These are phyloP conservation scores for Malthinus flaveolus DNA, from an alignment of 2,888 invertebrate species.

Conservation along the genomic window DNA sequence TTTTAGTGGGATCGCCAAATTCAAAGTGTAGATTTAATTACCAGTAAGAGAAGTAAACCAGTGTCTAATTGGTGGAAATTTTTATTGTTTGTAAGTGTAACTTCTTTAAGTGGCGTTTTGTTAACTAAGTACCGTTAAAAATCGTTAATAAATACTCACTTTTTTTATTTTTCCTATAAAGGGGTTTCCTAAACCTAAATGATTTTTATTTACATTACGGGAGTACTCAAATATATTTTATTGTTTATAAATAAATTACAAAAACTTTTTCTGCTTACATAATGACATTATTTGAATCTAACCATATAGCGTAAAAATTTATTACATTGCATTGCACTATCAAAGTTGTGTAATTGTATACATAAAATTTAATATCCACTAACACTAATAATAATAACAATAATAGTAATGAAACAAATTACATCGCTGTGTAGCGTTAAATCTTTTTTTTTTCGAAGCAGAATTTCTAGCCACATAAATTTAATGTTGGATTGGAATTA, in stretches of 20 bases:
- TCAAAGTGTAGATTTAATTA: conserved; percentile 58
- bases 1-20: conserved; percentile 58
- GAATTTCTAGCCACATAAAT: not conserved
- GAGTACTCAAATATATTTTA: conserved; percentile 36
- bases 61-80: conserved; percentile 8
- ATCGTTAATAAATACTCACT: not conserved
- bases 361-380: conserved; percentile 23
- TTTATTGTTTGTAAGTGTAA: conserved; percentile 2
- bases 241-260: conserved; percentile 54
- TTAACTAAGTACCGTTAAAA: not conserved
- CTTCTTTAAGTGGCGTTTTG: not conserved
- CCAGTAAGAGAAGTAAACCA: conserved; percentile 18
- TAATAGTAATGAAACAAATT: conserved; percentile 19
- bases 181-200: too few species aligned
- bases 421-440: conserved; percentile 18
- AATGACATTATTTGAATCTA: conserved; percentile 21
- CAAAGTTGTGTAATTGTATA: conserved; percentile 16
- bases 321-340: conserved; percentile 21
- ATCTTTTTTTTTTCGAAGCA: conserved; percentile 17
- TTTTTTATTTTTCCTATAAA: too few species aligned
- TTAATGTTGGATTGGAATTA: conserved; percentile 79
- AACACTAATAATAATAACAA: conserved; percentile 15
- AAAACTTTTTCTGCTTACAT: conserved; percentile 39
- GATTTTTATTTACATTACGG: too few species aligned
- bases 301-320: conserved; percentile 14